Base-by-base conservation (phyloP, 2,797 vertebrate species). In the Falco biarmicus region DNA sequence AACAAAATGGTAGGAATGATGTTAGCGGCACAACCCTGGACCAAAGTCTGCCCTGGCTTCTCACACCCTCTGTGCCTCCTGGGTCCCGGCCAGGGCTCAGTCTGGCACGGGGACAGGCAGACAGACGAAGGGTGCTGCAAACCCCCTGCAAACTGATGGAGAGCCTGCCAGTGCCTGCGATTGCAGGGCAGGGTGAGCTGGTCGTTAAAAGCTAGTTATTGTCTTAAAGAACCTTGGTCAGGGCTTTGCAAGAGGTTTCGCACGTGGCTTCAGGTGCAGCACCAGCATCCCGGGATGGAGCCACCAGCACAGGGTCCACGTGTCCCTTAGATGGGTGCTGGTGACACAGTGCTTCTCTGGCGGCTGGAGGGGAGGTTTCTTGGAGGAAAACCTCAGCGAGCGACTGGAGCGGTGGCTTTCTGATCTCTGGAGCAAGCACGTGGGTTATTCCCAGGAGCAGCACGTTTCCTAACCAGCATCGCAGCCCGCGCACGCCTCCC, bases 221-320 rank as follows among this genome's bases (percentile, higher is more conserved):
- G 48, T 4, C 39, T 7, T 56, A 70, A 47, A 1, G 6, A 87
- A 11, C 79, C 66, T 43, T 1, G 1, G 10, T 6, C 4, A 0
- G 37, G 54, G 66, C 57, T 84, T 16, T 15, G 53, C n/a, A 2
- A 59, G 56, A 25, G 24, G 17, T 28, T 76, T 85, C 18, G 63
- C 0, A 1, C 13, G 0, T 0, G 26, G 64, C 61, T 65, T 21
- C 0, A 3, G 69, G 17, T 37, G 76, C 54, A n/a, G n/a, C 71
- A 14, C 7, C 29, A 1, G 59, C 76, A 16, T 18, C 56, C n/a
- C 45, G 2, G 73, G 48, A 26, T 0, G 6, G 71, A 78, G 28
- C 76, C 2, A 1, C 15, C 39, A 29, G 63, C 73, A 6, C 8
- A 0, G 26, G 13, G 2, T 26, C 78, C 2, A 0, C 3, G n/a